These are phyloP conservation scores for Rhynchophorus ferrugineus DNA, from an alignment of 1,140 invertebrate species.

Conservation along the genomic window DNA sequence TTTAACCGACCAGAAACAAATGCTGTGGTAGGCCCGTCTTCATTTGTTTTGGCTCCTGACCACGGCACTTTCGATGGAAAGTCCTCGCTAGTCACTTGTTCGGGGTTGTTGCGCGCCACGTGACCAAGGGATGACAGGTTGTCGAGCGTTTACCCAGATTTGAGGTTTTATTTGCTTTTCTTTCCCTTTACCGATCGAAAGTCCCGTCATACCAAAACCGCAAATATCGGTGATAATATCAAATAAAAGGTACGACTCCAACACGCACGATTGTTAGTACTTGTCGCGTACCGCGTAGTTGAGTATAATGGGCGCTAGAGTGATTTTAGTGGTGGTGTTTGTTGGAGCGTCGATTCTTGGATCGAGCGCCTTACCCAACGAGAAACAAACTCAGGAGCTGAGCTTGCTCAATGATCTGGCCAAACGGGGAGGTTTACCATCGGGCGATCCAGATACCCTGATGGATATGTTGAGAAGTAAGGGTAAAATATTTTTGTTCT, in stretches of 20 bases:
- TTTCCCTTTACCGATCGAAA: no score
- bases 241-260: no score
- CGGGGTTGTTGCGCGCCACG: no score
- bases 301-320: no score
- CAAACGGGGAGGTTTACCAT: conserved; percentile 44
- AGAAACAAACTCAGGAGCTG: conserved; percentile 64
- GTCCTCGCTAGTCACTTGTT: conserved; percentile 18
- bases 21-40: conserved; percentile 17
- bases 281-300: no score
- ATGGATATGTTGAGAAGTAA: conserved; percentile 78
- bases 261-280: no score
- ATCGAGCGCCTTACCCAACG: conserved; percentile 44
- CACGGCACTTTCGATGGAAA: conserved; percentile 17
- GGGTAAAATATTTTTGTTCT: no score
- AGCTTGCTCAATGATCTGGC: conserved; percentile 62
- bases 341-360: conserved; percentile 27
- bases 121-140: no score
- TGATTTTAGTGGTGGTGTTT: conserved; percentile 23
- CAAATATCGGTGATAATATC: no score
- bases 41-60: conserved; percentile 14
- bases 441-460: conserved; percentile 57
- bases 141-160: no score
- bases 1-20: conserved; percentile 15
- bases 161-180: no score
- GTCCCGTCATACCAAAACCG: no score